A percentile compares a stretch with the other conserved stretches of the same genome.
Evolutionary conservation across 2,797 vertebrate genomes (phyloP).

Genomic region (Adrianichthys oophorus): DNA sequence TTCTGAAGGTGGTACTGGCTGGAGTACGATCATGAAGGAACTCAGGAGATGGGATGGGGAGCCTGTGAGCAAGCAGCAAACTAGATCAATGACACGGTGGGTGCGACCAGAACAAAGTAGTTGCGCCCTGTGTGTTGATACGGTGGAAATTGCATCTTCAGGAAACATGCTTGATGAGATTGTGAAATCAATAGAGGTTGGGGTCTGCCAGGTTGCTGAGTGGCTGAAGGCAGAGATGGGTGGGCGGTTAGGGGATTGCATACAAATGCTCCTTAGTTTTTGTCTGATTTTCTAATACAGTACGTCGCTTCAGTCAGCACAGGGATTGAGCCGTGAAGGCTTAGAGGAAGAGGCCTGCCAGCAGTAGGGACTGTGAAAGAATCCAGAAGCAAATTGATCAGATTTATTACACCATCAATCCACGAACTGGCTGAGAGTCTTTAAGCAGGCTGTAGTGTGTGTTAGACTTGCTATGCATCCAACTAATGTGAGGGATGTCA

Average conservation of each 20-base stretch:
- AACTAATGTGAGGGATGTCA: conserved; percentile 47
- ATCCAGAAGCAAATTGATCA: conserved; percentile 58
- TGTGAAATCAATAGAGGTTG: conserved; percentile 76
- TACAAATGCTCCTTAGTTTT: conserved; percentile 48
- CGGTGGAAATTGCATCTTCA: conserved; percentile 82
- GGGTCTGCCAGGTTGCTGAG: conserved; percentile 45
- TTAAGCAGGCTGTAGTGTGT: conserved; percentile 29
- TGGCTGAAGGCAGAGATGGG: conserved; percentile 8
- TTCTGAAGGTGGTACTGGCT: conserved; percentile 32
- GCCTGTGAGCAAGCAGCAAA: conserved; percentile 33
- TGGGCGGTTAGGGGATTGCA: conserved; percentile 12
- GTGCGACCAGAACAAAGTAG: conserved; percentile 72
- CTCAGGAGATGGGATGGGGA: conserved; percentile 23
- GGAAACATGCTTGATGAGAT: conserved; percentile 80
- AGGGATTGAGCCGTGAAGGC: conserved; percentile 22
- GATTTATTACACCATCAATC: conserved; percentile 51
- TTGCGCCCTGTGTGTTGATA: conserved; percentile 65
- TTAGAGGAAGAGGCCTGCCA: conserved; percentile 14
- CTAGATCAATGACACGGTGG: conserved; percentile 72
- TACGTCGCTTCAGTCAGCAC: conserved; percentile 60
- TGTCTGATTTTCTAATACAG: conserved; percentile 65
- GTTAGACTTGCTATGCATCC: conserved; percentile 41
- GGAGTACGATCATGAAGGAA: conserved; percentile 28
- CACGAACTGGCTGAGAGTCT: conserved; percentile 32
- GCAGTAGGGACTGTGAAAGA: conserved; percentile 40